Evolutionary conservation across 2,113 vertebrate species (phyloP), one percentile per base, ranked within the genome.

Genomic region (Malurus elegans): DNA sequence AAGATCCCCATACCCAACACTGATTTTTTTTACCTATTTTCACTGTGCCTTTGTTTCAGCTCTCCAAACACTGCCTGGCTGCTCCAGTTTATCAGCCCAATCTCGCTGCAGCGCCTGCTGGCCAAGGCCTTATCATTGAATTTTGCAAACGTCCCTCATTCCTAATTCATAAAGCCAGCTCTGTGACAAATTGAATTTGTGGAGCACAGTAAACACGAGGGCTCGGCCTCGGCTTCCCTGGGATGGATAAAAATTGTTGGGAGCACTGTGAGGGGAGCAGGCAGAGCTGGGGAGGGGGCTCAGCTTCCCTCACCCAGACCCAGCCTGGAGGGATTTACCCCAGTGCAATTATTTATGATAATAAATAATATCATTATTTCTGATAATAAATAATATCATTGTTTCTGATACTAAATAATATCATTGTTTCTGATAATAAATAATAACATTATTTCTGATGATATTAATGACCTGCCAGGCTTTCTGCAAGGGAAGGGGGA

Each of bases 121-220:
- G 82, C 70, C 40, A 48, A 79, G 75, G 73, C 83, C 88, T 95
- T 80, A 88, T 96, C 79, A 70, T 81, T 94, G 92, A 64, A 86
- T 90, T 95, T 93, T 66, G 60, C 74, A 71, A 83, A 69, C 51
- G 5, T 93, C 71, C 45, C 90, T 95, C 90, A 91, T 95, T 96
- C 88, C 94, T 95, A 95, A 97, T 97, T 97, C 93, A 94, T 95
- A 91, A 86, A 76, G 20, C 61, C 84, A 58, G 82, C 92, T 92
- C 96, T 84, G 56, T 95, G 93, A 95, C 96, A 91, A 96, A 97
- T 95, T 93, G 96, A 91, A 96, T 97, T 97, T 96, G 94, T 97
- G 54, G 76, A 91, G 93, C 95, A 94, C 69, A 79, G 78, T 92
- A 96, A 97, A 97, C 95, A 97, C 91, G 95, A 73, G 88, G 82